Base-by-base conservation (phyloP, 2,797 vertebrate genomes). In the Leontopithecus rosalia region DNA sequence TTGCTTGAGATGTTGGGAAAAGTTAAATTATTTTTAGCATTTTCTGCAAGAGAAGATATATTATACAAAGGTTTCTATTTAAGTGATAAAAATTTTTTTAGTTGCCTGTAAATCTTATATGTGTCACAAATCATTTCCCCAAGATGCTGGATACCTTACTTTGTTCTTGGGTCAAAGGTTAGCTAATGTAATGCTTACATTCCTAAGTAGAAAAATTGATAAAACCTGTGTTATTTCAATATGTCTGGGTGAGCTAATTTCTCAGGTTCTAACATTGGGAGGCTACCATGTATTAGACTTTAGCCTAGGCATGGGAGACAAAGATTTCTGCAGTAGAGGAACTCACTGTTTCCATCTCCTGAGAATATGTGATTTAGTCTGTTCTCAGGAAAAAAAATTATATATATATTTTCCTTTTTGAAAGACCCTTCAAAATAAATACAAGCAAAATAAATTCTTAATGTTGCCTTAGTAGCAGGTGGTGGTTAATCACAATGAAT, bases 371-470 rank as follows among this genome's bases (percentile, higher is more conserved):
- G 5, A 88, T 61, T 75, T 26, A 48, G 9, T 41, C 22, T 96
- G 26, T 41, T 80, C 4, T 55, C 17, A 2, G 13, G 39, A 2
- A 3, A 46, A 64, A 43, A 20, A 57, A 26, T 17, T 17, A 52
- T 52, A 52, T 19, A 19, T 15, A 52, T 52, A 30, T 2, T 5
- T 52, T 61, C 70, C 67, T 12, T 50, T 64, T 48, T 64, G 28
- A 79, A 89, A 89, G 24, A 79, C 30, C 12, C 36, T 73, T 90
- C 24, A 87, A 96, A 96, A 43, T 88, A 92, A 90, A 70, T 33
- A 28, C 8, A 72, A 77, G 57, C 12, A 76, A 55, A 77, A 6
- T 33, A 75, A 92, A 84, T 93, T 46, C 17, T 92, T 76, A 57
- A 12, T 57, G 22, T 24, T 91, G 1, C 4, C n/a, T 81, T 70